phyloP scores from a whole-genome alignment of 2,888 invertebrate species.

The Steromphala cineraria region DNA sequence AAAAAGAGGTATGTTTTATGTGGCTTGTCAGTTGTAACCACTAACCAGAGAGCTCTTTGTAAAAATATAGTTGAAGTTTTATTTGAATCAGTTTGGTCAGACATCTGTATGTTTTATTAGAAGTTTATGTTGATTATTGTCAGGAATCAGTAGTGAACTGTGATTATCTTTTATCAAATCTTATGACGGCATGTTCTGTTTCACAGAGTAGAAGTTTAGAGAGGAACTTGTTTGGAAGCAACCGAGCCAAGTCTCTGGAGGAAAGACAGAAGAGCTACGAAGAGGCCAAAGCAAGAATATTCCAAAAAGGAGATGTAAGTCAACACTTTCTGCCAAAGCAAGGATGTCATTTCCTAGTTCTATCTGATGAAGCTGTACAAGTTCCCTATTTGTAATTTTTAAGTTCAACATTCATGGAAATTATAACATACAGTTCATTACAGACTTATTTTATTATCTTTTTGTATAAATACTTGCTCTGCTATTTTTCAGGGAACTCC shows the following conservation, averaged over 20 bases:
- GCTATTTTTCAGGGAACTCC: not conserved
- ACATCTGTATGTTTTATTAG: too few species aligned
- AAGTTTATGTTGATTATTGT: too few species aligned
- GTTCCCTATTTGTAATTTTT: too few species aligned
- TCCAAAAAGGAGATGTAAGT: conserved; percentile 79
- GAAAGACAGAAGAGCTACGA: conserved; percentile 94
- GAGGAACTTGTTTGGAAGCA: conserved; percentile 66
- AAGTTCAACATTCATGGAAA: too few species aligned
- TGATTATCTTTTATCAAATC: too few species aligned
- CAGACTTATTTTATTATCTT: not conserved
- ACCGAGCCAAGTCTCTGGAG: conserved; percentile 82
- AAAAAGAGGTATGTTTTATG: conserved; percentile 48
- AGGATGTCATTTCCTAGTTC: too few species aligned
- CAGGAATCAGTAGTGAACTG: too few species aligned
- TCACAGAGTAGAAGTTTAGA: conserved; percentile 72
- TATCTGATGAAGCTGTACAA: too few species aligned
- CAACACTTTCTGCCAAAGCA: not conserved
- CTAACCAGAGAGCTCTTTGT: too few species aligned
- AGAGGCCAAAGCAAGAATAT: conserved; percentile 89
- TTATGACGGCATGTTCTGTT: not conserved
- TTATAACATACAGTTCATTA: too few species aligned
- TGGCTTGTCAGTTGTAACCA: not conserved
- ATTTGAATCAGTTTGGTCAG: too few species aligned
- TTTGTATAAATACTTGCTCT: not conserved
- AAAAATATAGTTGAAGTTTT: too few species aligned